These are phyloP conservation scores for Apostichopus parvimensis DNA, from an alignment of 35 echinoderm and acorn worm genomes.

Conservation along the genomic window DNA sequence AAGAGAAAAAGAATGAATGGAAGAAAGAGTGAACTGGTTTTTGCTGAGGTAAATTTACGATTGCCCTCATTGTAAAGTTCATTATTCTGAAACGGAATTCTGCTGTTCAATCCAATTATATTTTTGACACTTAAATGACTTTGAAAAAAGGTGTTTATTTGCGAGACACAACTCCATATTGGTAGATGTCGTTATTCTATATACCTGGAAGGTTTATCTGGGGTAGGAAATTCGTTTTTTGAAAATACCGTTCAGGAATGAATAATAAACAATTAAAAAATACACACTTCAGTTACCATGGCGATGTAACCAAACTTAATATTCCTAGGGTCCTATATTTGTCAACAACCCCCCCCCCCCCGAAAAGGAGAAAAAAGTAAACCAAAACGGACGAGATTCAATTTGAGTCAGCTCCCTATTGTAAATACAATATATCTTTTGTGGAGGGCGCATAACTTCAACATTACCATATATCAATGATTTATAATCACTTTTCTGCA, in stretches of 20 bases:
- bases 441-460: too few relatives aligned
- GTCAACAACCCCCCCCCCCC: too few relatives aligned
- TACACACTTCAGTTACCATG: neutral
- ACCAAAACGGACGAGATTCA: too few relatives aligned
- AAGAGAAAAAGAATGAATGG: neutral
- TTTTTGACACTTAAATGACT: neutral
- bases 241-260: neutral
- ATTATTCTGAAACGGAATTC: neutral
- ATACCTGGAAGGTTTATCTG: neutral
- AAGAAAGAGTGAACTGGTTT: neutral
- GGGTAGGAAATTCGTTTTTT: neutral
- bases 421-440: too few relatives aligned
- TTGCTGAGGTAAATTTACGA: neutral
- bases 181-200: neutral
- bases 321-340: too few relatives aligned
- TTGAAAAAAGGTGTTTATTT: neutral
- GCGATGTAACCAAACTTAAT: neutral
- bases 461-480: too few relatives aligned
- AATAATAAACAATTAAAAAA: neutral
- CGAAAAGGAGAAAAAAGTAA: too few relatives aligned
- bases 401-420: too few relatives aligned
- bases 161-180: neutral
- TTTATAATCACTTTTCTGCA: too few relatives aligned
- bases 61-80: neutral
- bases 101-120: neutral